Percentiles rank a stretch among this genome's conserved stretches.
phyloP scores from a whole-genome alignment of 1,140 invertebrate species.

The Cotesia typhae region DNA sequence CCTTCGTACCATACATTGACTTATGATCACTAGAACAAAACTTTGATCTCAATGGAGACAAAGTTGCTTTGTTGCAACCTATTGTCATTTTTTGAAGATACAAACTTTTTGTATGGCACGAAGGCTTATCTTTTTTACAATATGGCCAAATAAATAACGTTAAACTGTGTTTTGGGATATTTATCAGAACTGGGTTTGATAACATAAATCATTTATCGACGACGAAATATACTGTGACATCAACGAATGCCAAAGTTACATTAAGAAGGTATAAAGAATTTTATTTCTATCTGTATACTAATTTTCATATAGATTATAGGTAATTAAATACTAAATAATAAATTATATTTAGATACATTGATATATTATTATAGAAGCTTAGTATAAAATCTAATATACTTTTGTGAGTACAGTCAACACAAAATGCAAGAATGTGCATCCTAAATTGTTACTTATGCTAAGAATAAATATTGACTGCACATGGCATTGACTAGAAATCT shows the following conservation, averaged over 20 bases:
- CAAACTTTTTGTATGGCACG: conserved; percentile 45
- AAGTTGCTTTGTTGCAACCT: conserved; percentile 25
- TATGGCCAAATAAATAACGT: conserved; percentile 8
- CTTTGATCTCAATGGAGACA: conserved; percentile 12
- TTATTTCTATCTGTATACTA: not conserved
- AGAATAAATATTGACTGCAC: no score
- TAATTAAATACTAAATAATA: no score
- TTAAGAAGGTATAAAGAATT: conserved; percentile 13
- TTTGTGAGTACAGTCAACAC: no score
- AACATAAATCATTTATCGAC: not conserved
- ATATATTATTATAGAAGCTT: no score
- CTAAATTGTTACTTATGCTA: no score
- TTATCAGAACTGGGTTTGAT: not conserved
- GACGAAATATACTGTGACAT: not conserved
- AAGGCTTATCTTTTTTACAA: conserved; percentile 40
- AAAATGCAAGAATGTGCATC: no score
- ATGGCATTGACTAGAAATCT: no score
- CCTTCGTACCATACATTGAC: conserved; percentile 63
- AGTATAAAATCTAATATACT: no score
- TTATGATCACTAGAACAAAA: conserved; percentile 46
- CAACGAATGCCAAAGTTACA: conserved; percentile 32
- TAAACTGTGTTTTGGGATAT: not conserved
- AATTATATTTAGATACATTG: no score
- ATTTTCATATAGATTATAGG: no score
- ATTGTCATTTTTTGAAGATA: conserved; percentile 32